phyloP scores from a whole-genome alignment of 2,888 invertebrate genomes.

The Pyrgus malvae region DNA sequence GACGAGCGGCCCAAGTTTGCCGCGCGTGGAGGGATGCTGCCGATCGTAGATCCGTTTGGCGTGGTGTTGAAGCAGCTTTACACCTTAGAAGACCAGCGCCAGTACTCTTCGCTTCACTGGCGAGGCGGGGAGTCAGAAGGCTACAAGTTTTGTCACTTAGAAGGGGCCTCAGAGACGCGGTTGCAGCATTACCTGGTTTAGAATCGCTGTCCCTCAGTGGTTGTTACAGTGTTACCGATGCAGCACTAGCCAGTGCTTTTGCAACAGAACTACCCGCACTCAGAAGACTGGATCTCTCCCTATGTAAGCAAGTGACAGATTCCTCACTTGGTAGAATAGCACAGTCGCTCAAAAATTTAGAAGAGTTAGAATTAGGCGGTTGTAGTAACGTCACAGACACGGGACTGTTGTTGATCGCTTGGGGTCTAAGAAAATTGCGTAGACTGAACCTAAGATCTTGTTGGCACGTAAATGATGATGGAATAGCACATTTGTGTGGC shows the following conservation, averaged over 20 bases:
- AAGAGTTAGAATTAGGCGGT: constrained; percentile 94
- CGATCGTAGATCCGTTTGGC: constrained; percentile 96
- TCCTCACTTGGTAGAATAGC: constrained; percentile 92
- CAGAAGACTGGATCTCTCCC: constrained; percentile 91
- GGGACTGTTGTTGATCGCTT: constrained; percentile 92
- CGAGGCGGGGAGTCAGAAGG: constrained; percentile 92
- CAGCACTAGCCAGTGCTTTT: constrained; percentile 91
- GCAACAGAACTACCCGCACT: constrained; percentile 88
- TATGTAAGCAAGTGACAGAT: constrained; percentile 98
- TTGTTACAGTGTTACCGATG: constrained; percentile 95
- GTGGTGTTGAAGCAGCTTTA: constrained; percentile 94
- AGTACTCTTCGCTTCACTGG: constrained; percentile 92
- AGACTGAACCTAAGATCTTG: constrained; percentile 94
- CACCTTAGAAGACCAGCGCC: constrained; percentile 92
- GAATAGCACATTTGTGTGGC: constrained; percentile 93
- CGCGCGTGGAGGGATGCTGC: constrained; percentile 95
- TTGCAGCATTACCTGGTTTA: constrained; percentile 91
- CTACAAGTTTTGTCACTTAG: constrained; percentile 94
- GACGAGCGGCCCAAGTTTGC: constrained; percentile 94
- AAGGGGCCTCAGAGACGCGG: constrained; percentile 91
- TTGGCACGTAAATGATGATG: constrained; percentile 95
- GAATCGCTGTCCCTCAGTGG: constrained; percentile 95
- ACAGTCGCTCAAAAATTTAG: constrained; percentile 91
- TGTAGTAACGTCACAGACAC: constrained; percentile 95
- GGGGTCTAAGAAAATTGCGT: constrained; percentile 92